phyloP scores from a whole-genome alignment of 2,888 invertebrate species.

The Sphinx pinastri region DNA sequence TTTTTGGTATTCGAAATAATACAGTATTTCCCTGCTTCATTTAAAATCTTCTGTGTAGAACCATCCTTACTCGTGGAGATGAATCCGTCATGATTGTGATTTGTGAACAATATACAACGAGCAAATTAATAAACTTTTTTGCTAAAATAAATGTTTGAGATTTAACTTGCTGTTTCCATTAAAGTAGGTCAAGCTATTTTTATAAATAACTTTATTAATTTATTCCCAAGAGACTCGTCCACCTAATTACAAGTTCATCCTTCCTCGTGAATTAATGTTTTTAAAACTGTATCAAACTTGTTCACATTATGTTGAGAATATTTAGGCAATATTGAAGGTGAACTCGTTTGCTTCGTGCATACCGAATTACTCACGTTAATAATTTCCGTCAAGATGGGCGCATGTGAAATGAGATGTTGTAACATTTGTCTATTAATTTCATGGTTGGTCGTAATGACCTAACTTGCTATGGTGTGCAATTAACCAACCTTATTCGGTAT shows the following conservation, averaged over 20 bases:
- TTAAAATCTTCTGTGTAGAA: no score
- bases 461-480: conserved; percentile 28
- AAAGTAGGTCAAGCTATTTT: conserved; percentile 24
- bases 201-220: conserved; percentile 7
- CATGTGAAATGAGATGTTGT: conserved; percentile 63
- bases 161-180: neutral
- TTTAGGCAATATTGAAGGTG: conserved; percentile 42
- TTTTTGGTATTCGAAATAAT: no score
- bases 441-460: conserved; percentile 62
- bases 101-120: no score
- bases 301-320: conserved; percentile 40
- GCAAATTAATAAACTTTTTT: no score
- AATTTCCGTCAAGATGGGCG: conserved; percentile 65
- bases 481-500: conserved; percentile 27
- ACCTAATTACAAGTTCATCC: conserved; percentile 49
- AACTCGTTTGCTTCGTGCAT: conserved; percentile 43
- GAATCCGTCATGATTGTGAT: no score
- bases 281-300: conserved; percentile 28
- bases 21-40: no score
- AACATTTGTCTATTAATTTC: conserved; percentile 67
- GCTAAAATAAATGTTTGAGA: no score
- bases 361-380: conserved; percentile 53
- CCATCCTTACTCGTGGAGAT: no score
- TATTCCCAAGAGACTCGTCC: conserved; percentile 43
- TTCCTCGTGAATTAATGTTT: conserved; percentile 46